Evolutionary conservation across 2,113 vertebrate genomes (phyloP), one percentile per base, ranked within the genome.

Genomic region (Gnathonemus longibarbis): DNA sequence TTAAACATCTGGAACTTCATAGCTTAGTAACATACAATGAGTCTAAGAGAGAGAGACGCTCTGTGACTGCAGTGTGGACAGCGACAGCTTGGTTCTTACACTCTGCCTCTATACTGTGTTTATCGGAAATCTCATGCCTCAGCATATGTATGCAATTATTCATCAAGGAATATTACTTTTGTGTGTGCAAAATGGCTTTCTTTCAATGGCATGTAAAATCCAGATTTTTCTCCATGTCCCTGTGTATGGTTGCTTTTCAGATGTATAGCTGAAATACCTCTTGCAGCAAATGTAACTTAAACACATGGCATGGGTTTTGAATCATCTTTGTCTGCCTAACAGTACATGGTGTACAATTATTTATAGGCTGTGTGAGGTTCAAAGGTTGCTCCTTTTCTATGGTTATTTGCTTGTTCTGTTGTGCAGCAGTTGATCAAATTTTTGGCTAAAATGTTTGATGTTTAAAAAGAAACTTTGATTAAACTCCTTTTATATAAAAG

Each of bases 381-480:
- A 27, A 62, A 7, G 56, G 10, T 45, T 88, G 31, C 19, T 62
- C 9, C 19, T 56, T 52, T 53, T 87, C 50, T 52, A 39, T 52
- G 21, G 87, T 88, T 46, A 24, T 66, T 66, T 46, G 85, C 85
- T 87, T 31, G 48, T 17, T 87, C 46, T 87, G 27, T 45, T 88
- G 39, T 66, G 87, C 49, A 88, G 35, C 52, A 58, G 52, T 66
- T 88, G 86, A 88, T 48, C 15, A 39, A 8, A 86, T 31, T 86
- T 86, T 86, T 35, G 80, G 80, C 45, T 49, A 85, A 21, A 85
- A 85, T 50, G 46, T 87, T 87, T 87, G 85, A 53, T 53, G 83
- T 85, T n/a, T 85, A 53, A 50, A 17, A 87, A 53, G 0, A 19
- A 52, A 48, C 49, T 87, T 87, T 53, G 56, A 88, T 88, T 88